These are phyloP conservation scores for Nemoura dubitans DNA, from an alignment of 2,888 invertebrate species.

Conservation along the genomic window DNA sequence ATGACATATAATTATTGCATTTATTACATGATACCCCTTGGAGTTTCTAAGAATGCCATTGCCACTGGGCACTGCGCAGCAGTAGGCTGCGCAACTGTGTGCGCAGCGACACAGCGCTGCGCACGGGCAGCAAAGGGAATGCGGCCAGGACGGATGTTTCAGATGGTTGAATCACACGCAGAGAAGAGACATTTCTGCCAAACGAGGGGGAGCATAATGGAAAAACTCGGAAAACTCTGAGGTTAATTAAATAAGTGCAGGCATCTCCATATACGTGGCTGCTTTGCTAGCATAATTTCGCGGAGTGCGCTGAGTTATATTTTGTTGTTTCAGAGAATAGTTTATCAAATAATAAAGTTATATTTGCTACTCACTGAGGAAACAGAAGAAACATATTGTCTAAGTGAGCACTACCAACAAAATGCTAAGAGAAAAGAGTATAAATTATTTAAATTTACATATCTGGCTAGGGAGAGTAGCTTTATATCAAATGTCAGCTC, in stretches of 20 bases:
- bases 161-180: neutral
- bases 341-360: neutral
- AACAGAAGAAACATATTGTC: neutral
- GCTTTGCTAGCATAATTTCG: neutral
- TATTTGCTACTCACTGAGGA: neutral
- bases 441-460: neutral
- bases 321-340: neutral
- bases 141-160: neutral
- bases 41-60: no score
- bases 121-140: neutral
- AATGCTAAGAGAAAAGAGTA: neutral
- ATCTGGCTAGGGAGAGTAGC: neutral
- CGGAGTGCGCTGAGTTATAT: neutral
- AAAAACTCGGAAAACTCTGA: neutral
- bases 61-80: no score
- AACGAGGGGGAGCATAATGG: neutral
- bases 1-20: no score
- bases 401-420: neutral
- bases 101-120: neutral
- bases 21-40: no score
- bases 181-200: neutral
- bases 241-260: neutral
- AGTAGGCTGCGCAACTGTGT: no score
- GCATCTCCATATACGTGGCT: neutral
- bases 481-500: neutral